Base-by-base conservation (phyloP, 2,797 vertebrate genomes). In the Cygnus olor region DNA sequence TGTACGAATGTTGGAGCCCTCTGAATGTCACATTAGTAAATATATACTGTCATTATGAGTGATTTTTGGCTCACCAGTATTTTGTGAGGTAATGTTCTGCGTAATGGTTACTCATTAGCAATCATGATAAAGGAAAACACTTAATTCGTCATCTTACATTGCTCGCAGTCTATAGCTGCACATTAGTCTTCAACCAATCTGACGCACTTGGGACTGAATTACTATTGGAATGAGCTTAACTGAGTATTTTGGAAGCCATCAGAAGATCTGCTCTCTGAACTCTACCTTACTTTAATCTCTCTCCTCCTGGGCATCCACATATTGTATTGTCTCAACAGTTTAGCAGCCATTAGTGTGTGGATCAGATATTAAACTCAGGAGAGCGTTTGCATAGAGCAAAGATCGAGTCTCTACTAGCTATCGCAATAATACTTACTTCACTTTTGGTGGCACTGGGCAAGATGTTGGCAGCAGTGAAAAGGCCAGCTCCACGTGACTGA, bases 51-150 rank as follows among this genome's bases (percentile, higher is more conserved):
- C 42, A 95, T 77, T 79, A 32, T 74, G 72, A 91, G 58, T 81
- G 68, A 60, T 86, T 90, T 94, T 95, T 95, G 90, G 87, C 91
- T 94, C 9, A 4, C 36, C 42, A 18, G 6, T 76, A 65, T 80
- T 85, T 94, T 28, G 3, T 93, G 92, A 92, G 49, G 73, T 89
- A 96, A 95, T 70, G 34, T 42, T 79, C 81, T 76, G n/a, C 1
- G 4, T 85, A 76, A 91, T 84, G 36, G 77, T 69, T 88, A 74
- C 56, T 38, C 36, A 61, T 36, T 42, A 90, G 73, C 44, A 84
- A 71, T 87, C 60, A 47, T 14, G 47, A 91, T 77, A 82, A 69
- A 86, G n/a, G 36, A 78, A 80, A 95, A 64, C 42, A 79, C n/a
- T 88, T 92, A 53, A 36, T 90, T 69, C 0, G 3, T 91, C 83